Percentiles rank a stretch among this genome's conserved stretches.
Conservation (phyloP, 2,113 vertebrate species). For the Todiramphus saurophagus region DNA sequence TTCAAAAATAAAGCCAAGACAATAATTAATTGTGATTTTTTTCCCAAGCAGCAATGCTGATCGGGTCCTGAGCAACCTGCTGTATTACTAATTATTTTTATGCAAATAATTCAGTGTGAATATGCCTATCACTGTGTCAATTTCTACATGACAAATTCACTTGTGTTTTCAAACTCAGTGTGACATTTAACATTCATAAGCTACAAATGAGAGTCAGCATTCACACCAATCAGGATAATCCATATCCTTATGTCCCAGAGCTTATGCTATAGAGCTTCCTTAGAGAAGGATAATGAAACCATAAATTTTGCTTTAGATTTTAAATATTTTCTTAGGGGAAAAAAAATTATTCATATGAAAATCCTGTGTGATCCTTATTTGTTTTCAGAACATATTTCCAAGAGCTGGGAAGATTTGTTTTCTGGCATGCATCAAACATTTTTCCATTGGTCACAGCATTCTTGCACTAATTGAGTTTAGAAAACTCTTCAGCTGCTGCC, state of each 20-base stretch:
- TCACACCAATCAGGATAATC: not conserved
- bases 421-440: constrained; percentile 59
- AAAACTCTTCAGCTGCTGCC: constrained; percentile 50
- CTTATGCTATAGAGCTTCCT: not conserved
- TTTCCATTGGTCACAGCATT: constrained; percentile 66
- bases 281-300: not conserved
- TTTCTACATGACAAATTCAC: not conserved
- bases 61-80: not conserved
- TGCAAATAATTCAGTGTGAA: not conserved
- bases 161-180: not conserved
- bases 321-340: not conserved
- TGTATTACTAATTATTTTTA: not conserved
- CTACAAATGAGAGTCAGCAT: not conserved
- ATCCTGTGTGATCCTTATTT: constrained; percentile 34
- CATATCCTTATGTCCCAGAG: not conserved
- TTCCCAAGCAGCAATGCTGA: not conserved
- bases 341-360: not conserved
- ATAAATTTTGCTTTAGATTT: not conserved
- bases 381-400: constrained; percentile 54
- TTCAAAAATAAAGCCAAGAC: not conserved
- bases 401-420: constrained; percentile 58
- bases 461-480: constrained; percentile 61
- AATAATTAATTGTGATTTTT: constrained; percentile 18
- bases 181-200: not conserved
- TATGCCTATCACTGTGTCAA: not conserved